Conservation (phyloP, 2,797 vertebrate genomes). For the Perodicticus potto region DNA sequence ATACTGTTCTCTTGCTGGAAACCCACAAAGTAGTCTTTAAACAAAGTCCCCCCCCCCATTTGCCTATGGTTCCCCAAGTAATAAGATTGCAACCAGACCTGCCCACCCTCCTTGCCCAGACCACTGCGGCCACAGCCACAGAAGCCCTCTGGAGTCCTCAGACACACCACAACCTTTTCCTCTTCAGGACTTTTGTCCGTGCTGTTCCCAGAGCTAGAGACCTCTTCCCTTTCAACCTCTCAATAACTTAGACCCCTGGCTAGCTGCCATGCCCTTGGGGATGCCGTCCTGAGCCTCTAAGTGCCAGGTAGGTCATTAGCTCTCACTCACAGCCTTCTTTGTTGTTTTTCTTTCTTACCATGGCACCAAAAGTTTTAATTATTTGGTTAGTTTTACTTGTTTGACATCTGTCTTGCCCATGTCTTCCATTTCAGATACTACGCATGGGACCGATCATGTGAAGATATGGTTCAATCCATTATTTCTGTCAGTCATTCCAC, state of each 20-base stretch:
- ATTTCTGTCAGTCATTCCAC: neutral
- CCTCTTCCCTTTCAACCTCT: neutral
- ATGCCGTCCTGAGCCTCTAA: neutral
- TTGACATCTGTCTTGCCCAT: neutral
- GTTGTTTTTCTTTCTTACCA: neutral
- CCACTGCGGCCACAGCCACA: fast-evolving
- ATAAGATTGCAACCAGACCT: neutral
- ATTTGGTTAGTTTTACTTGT: neutral
- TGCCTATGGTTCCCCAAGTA: neutral
- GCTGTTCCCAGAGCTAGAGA: neutral
- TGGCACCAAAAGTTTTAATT: neutral
- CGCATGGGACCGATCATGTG: neutral
- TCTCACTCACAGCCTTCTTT: neutral
- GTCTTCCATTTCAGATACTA: neutral
- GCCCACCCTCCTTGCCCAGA: too few species aligned
- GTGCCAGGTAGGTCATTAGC: too few species aligned
- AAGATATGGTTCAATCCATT: neutral
- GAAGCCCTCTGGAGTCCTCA: neutral
- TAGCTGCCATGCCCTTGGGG: neutral
- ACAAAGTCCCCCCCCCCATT: neutral
- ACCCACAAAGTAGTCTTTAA: neutral
- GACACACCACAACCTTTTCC: fast-evolving
- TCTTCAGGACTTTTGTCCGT: neutral
- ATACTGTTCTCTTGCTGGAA: neutral
- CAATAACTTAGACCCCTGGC: too few species aligned